A percentile compares a stretch with the other conserved stretches of the same genome.
Evolutionary conservation across 2,797 vertebrate genomes (phyloP).

Genomic region (Sitta carolinensis): DNA sequence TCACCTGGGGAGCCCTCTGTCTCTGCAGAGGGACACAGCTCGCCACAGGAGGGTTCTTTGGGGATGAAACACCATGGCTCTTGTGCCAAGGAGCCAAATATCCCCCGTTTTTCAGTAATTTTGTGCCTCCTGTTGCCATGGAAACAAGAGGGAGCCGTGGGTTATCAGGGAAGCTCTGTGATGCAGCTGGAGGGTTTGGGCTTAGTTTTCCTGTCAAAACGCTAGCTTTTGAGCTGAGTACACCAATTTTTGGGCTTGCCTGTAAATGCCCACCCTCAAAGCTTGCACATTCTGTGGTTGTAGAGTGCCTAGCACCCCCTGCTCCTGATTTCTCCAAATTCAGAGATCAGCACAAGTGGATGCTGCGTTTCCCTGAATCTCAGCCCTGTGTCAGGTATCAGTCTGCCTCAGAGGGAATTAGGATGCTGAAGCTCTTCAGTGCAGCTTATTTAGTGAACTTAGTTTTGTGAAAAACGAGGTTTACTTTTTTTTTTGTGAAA

Average conservation of each 20-base stretch:
- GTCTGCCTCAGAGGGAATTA: not conserved
- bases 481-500: no score
- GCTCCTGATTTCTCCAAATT: not conserved
- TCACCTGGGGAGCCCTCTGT: no score
- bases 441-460: not conserved
- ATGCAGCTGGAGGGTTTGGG: not conserved
- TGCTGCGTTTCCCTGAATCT: not conserved
- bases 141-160: not conserved
- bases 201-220: not conserved
- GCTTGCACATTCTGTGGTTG: accelerated
- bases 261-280: not conserved
- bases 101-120: not conserved
- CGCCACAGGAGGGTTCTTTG: not conserved
- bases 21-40: no score
- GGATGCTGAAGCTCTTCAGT: not conserved
- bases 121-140: not conserved
- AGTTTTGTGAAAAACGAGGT: no score
- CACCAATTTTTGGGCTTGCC: not conserved
- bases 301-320: not conserved
- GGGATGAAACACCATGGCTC: not conserved
- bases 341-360: not conserved
- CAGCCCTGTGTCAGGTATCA: not conserved
- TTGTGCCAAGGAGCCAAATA: not conserved
- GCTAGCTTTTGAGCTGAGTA: not conserved
- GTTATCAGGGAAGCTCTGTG: not conserved